Evolutionary conservation across 2,888 invertebrate species (phyloP), one percentile per base, ranked within the genome.

Genomic region (Lasioglossum zephyrum): DNA sequence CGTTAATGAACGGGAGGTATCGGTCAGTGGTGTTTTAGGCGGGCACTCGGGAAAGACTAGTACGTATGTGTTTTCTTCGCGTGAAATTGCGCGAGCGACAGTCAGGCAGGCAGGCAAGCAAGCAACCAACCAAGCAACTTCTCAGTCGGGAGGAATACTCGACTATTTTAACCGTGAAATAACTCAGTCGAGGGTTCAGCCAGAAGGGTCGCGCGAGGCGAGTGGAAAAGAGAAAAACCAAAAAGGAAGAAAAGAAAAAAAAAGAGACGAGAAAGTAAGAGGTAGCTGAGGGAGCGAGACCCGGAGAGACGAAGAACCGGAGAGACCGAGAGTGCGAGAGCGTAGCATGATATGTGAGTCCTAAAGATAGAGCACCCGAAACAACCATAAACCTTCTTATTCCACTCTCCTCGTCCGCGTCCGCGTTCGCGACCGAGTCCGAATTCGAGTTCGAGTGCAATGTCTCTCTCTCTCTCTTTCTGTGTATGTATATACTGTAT

Each of bases 91-190:
- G 76, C 85, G 86, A 87, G 75, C 82, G 77, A 63, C 31, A 31
- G 18, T 26, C 63, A 6, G 63, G 16, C 63, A 26, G 63, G 13
- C 26, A 60, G 5, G 4, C 63, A 31, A 5, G 63, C 63, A 31
- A 31, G 31, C 63, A 6, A 31, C 31, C 63, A 6, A 31, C 31
- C 63, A 31, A 31, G 77, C 80, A 77, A 82, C 77, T 89, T 91
- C 83, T 87, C 86, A 83, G 87, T 90, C 86, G 87, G 87, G 86
- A 91, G 91, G 87, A 91, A 87, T 91, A 92, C 92, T 93, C 92
- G 93, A 93, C 94, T 94, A 94, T 94, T 94, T 93, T 94, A 94
- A 93, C 93, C 93, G 92, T 94, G 93, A 94, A 94, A 94, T 94
- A 94, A 94, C 93, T 94, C 93, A 93, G 93, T 88, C 91, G 89